phyloP scores from a whole-genome alignment of 2,888 invertebrate genomes.

The Rotaria socialis region DNA sequence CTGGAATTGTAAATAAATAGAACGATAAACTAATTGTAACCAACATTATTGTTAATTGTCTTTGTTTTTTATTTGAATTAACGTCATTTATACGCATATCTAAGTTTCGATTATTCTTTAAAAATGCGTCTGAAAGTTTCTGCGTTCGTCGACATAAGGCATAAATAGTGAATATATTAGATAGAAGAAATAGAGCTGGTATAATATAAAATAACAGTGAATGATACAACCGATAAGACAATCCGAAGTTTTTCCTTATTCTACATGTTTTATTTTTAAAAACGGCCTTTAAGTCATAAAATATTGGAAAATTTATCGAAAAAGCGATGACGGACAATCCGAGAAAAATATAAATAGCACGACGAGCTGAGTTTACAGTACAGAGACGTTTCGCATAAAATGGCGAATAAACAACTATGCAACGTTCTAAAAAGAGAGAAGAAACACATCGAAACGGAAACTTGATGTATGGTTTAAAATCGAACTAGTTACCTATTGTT shows the following conservation, averaged over 20 bases:
- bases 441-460: no score
- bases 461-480: neutral
- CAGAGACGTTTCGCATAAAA: conserved; percentile 8
- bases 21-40: conserved; percentile 17
- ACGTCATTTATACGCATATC: neutral
- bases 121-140: neutral
- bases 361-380: conserved; percentile 2
- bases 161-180: neutral
- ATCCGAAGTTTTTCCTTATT: no score
- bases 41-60: conserved; percentile 28
- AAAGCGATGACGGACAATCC: neutral
- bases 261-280: neutral
- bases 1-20: conserved; percentile 33
- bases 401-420: neutral
- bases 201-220: neutral
- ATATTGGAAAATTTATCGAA: neutral
- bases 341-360: neutral
- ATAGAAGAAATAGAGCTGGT: neutral
- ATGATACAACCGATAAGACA: neutral
- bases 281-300: neutral
- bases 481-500: neutral
- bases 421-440: neutral
- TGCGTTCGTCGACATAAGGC: neutral
- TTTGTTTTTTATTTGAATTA: conserved; percentile 15
- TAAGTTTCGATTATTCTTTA: neutral